These are phyloP conservation scores for Ruditapes philippinarum DNA, from an alignment of 1,140 invertebrate species.

Conservation along the genomic window DNA sequence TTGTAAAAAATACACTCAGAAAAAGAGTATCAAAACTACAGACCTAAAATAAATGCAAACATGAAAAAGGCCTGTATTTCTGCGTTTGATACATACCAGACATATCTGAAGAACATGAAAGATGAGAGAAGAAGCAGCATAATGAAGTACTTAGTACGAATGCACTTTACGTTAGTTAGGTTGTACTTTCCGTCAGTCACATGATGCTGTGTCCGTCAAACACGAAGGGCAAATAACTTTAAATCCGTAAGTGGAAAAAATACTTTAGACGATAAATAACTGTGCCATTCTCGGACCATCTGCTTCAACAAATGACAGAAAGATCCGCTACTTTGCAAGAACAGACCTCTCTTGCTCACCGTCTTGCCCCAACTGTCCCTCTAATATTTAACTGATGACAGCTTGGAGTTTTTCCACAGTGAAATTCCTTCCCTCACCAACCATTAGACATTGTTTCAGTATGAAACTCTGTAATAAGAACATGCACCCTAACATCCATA, in stretches of 20 bases:
- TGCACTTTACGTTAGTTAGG: no score
- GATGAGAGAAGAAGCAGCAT: not conserved
- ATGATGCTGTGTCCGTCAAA: conserved; percentile 36
- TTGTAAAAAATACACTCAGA: not conserved
- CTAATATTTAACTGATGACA: not conserved
- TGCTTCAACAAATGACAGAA: not conserved
- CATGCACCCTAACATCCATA: not conserved
- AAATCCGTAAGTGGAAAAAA: not conserved
- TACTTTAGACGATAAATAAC: conserved; percentile 16
- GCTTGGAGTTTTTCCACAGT: not conserved
- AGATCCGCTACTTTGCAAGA: conserved; percentile 11
- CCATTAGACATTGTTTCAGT: not conserved
- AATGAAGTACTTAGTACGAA: no score
- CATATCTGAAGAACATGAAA: not conserved
- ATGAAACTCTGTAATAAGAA: not conserved
- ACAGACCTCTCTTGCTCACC: not conserved
- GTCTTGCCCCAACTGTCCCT: not conserved
- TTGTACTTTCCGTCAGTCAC: not conserved
- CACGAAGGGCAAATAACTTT: not conserved
- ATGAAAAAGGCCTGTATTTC: not conserved
- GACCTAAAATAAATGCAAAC: not conserved
- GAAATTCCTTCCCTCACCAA: not conserved
- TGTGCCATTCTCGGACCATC: conserved; percentile 18
- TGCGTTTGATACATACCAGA: not conserved
- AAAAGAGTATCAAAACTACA: not conserved